A percentile compares a stretch with the other conserved stretches of the same genome.
Evolutionary conservation across 2,888 invertebrate genomes (phyloP).

Genomic region (Melanostoma mellinum): DNA sequence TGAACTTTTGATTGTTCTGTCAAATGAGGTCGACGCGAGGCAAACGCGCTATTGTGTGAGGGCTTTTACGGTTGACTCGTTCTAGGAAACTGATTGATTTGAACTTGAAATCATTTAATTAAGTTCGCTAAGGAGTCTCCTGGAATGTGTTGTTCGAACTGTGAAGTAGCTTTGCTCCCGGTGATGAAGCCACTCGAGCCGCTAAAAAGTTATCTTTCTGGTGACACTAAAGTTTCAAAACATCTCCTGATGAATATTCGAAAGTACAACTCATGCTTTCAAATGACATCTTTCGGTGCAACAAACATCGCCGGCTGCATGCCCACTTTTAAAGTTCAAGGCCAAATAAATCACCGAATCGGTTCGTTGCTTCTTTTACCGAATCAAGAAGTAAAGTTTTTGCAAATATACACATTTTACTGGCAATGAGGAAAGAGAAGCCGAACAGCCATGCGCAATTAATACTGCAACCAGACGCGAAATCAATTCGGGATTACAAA

Average conservation of each 20-base stretch:
- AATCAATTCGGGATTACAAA: slow-evolving; percentile 19
- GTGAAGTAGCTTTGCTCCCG: slow-evolving; percentile 78
- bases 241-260: slow-evolving; percentile 68
- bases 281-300: slow-evolving; percentile 73
- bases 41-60: no score
- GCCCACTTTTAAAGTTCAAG: slow-evolving; percentile 56
- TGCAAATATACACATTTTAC: not conserved
- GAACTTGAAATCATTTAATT: no score
- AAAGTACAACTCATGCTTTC: slow-evolving; percentile 71
- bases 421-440: not conserved
- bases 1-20: no score
- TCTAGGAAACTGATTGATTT: no score
- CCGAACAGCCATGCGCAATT: not conserved
- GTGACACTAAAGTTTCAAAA: slow-evolving; percentile 65
- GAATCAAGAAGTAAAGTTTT: slow-evolving; percentile 47
- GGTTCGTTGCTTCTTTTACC: slow-evolving; percentile 66
- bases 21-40: no score
- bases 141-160: slow-evolving; percentile 74
- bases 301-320: slow-evolving; percentile 56
- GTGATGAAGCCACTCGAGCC: slow-evolving; percentile 77
- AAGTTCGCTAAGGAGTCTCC: no score
- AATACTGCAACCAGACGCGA: slow-evolving; percentile 4
- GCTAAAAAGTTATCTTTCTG: slow-evolving; percentile 74
- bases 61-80: no score
- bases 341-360: slow-evolving; percentile 73